These are phyloP conservation scores for Pachyrhynchus sulphureomaculatus DNA, from an alignment of 1,140 invertebrate species.

Conservation along the genomic window DNA sequence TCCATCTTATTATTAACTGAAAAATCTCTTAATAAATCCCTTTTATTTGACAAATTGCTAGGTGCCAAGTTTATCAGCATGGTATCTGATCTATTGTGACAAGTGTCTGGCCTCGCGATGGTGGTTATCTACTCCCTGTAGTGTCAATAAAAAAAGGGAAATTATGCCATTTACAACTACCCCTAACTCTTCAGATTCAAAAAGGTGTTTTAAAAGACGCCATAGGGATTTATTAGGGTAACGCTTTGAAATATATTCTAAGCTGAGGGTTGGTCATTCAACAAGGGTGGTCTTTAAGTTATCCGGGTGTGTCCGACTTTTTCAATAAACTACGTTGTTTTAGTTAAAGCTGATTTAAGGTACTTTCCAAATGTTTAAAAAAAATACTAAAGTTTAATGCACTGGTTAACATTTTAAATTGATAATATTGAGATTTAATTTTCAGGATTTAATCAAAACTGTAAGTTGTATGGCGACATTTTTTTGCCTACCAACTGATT, in stretches of 20 bases:
- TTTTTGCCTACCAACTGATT: too few species aligned
- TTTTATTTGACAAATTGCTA: not conserved
- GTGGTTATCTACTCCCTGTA: not conserved
- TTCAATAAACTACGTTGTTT: too few species aligned
- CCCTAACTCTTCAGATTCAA: not conserved
- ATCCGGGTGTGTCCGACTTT: too few species aligned
- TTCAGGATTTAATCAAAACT: too few species aligned
- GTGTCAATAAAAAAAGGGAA: not conserved
- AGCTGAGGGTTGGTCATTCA: not conserved
- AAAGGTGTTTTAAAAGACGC: conserved; percentile 1
- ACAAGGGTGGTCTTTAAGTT: not conserved
- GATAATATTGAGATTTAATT: too few species aligned
- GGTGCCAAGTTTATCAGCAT: not conserved
- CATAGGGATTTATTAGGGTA: conserved; percentile 9
- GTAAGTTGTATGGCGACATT: too few species aligned
- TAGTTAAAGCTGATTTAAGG: too few species aligned
- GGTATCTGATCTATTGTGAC: not conserved
- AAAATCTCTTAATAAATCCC: too few species aligned
- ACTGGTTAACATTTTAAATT: too few species aligned
- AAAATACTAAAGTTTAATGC: too few species aligned
- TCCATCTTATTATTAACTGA: too few species aligned
- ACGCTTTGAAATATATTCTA: not conserved
- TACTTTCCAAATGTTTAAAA: too few species aligned
- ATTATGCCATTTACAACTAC: conserved; percentile 3
- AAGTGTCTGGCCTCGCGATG: not conserved